Percentiles rank a stretch among this genome's conserved stretches.
phyloP scores from a whole-genome alignment of 2,113 vertebrate genomes.

The Gymnocephalus cernua region DNA sequence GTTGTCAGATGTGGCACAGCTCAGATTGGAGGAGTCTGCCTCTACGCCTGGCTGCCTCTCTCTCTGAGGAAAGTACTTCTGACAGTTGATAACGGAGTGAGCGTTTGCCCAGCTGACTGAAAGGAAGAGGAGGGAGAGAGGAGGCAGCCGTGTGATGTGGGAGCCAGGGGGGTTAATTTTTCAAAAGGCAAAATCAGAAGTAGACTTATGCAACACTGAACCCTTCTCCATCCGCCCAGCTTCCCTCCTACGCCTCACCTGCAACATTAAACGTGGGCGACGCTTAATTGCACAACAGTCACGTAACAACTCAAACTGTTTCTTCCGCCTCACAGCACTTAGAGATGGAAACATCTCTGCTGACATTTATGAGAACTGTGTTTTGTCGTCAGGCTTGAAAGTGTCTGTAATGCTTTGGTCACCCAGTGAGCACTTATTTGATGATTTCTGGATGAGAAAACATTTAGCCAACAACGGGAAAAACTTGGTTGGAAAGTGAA shows the following conservation, averaged over 20 bases:
- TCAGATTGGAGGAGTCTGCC: slow-evolving; percentile 4
- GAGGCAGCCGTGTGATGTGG: not conserved
- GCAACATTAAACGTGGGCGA: slow-evolving; percentile 52
- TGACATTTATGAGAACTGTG: slow-evolving; percentile 10
- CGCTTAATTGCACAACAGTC: slow-evolving; percentile 48
- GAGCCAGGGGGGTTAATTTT: not conserved
- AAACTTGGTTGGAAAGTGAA: not conserved
- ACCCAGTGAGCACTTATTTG: no score
- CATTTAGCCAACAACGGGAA: not conserved
- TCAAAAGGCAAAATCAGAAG: slow-evolving; percentile 11
- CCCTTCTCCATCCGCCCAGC: slow-evolving; percentile 21
- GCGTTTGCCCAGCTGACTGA: not conserved
- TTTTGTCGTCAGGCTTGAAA: not conserved
- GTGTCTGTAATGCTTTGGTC: not conserved
- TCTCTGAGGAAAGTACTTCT: slow-evolving; percentile 8
- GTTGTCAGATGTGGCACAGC: slow-evolving; percentile 20
- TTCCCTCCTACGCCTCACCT: slow-evolving; percentile 63
- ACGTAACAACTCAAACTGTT: slow-evolving; percentile 29
- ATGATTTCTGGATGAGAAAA: not conserved
- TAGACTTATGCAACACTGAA: slow-evolving; percentile 37
- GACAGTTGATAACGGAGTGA: slow-evolving; percentile 27
- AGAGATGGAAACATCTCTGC: slow-evolving; percentile 16
- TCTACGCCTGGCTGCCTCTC: slow-evolving; percentile 11
- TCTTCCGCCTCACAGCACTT: not conserved
- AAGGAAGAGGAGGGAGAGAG: not conserved